Evolutionary conservation across 2,888 invertebrate species (phyloP).

Genomic region (Atethmia centrago): DNA sequence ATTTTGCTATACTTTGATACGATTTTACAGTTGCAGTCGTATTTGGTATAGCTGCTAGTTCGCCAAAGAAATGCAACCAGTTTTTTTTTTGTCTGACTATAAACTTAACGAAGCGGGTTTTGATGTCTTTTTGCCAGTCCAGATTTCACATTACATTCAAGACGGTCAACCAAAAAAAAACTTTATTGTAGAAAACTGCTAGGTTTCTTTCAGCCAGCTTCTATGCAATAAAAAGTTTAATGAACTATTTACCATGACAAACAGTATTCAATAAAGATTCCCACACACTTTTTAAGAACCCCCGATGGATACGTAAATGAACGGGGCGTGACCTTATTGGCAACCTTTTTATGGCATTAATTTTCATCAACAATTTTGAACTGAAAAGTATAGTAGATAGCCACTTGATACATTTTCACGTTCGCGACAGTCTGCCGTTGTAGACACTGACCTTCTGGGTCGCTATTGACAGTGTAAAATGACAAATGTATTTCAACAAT

Average conservation of each 20-base stretch:
- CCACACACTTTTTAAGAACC: conserved; percentile 24
- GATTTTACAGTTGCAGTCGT: conserved; percentile 30
- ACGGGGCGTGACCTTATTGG: conserved; percentile 56
- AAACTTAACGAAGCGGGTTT: conserved; percentile 31
- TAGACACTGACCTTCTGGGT: conserved; percentile 23
- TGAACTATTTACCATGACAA: conserved; percentile 41
- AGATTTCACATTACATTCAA: conserved; percentile 51
- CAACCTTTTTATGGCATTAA: conserved; percentile 52
- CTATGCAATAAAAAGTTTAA: conserved; percentile 37
- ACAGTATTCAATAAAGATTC: conserved; percentile 42
- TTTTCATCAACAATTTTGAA: conserved; percentile 47
- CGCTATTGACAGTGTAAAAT: conserved; percentile 19
- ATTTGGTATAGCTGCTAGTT: conserved; percentile 28
- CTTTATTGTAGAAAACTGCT: conserved; percentile 45
- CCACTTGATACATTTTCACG: conserved; percentile 14
- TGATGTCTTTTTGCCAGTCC: conserved; percentile 37
- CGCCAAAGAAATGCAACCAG: conserved; percentile 47
- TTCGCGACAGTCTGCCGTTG: conserved; percentile 25
- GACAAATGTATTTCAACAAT: conserved; percentile 56
- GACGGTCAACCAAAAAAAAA: conserved; percentile 34
- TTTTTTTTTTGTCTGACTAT: conserved; percentile 26
- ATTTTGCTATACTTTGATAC: conserved; percentile 37
- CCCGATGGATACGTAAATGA: conserved; percentile 58
- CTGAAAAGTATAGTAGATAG: conserved; percentile 35
- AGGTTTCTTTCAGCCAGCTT: conserved; percentile 22